Conservation (phyloP, 2,113 vertebrate species). For the Oreochromis tanganicae region DNA sequence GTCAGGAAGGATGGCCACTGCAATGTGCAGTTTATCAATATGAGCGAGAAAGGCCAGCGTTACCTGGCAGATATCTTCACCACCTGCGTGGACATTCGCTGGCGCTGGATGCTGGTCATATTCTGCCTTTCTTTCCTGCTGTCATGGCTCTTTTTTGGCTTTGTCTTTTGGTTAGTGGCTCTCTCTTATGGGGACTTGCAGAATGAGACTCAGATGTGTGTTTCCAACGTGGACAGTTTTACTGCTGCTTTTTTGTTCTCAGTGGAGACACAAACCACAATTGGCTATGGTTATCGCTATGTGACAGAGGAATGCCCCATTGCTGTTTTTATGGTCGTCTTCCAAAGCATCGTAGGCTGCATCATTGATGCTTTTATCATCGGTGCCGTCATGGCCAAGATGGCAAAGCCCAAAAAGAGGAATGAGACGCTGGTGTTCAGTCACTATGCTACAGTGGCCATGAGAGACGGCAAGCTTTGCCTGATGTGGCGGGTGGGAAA, state of each 20-base stretch:
- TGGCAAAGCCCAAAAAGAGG: constrained; percentile 96
- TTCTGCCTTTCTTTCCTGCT: constrained; percentile 92
- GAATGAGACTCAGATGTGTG: constrained; percentile 79
- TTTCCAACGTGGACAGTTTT: constrained; percentile 93
- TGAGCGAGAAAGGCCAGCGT: constrained; percentile 93
- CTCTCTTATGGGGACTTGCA: constrained; percentile 87
- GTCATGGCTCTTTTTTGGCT: constrained; percentile 94
- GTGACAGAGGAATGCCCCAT: constrained; percentile 92
- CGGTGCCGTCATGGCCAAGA: constrained; percentile 95
- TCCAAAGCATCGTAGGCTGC: constrained; percentile 95
- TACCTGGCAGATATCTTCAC: constrained; percentile 97
- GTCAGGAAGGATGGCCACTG: constrained; percentile 95
- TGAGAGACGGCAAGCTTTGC: constrained; percentile 92
- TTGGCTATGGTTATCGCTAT: constrained; percentile 91
- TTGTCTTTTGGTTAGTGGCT: constrained; percentile 93
- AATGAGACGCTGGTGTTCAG: constrained; percentile 95
- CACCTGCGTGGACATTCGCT: constrained; percentile 96
- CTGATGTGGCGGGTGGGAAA: constrained; percentile 97
- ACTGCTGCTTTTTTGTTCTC: constrained; percentile 95
- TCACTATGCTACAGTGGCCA: constrained; percentile 88
- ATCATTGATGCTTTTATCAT: constrained; percentile 97
- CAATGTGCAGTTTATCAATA: constrained; percentile 95
- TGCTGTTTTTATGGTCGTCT: constrained; percentile 93
- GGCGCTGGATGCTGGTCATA: constrained; percentile 95
- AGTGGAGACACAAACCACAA: constrained; percentile 96